Evolutionary conservation across 2,797 vertebrate species (phyloP).

Genomic region (Hirundo rustica): DNA sequence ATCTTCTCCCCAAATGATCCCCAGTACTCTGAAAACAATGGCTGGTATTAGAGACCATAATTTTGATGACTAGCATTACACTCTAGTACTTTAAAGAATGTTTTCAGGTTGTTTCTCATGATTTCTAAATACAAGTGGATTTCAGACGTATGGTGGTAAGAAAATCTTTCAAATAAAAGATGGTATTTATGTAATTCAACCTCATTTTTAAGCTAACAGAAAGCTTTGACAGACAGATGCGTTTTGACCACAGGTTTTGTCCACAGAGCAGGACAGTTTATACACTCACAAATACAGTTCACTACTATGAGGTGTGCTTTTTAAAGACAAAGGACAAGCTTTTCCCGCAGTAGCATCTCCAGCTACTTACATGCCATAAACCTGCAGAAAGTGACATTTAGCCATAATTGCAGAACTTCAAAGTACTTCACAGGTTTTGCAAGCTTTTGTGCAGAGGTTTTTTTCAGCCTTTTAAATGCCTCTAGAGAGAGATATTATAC

Average conservation of each 20-base stretch:
- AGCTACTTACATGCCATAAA: slow-evolving; percentile 18
- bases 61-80: not conserved
- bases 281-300: not conserved
- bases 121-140: not conserved
- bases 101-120: not conserved
- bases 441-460: not conserved
- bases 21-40: not conserved
- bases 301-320: not conserved
- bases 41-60: not conserved
- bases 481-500: not conserved
- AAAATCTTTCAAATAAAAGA: not conserved
- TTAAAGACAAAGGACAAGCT: not conserved
- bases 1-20: not conserved
- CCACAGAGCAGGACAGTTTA: not conserved
- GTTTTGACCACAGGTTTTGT: not conserved
- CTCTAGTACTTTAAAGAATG: not conserved
- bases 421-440: not conserved
- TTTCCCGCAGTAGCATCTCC: not conserved
- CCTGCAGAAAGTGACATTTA: slow-evolving; percentile 7
- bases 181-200: not conserved
- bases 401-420: not conserved
- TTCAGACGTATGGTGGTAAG: not conserved
- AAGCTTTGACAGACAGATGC: not conserved
- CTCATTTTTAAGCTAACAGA: not conserved
- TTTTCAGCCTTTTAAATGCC: not conserved